A percentile compares a stretch with the other conserved stretches of the same genome.
phyloP scores from a whole-genome alignment of 2,797 vertebrate genomes.

The Diceros bicornis region DNA sequence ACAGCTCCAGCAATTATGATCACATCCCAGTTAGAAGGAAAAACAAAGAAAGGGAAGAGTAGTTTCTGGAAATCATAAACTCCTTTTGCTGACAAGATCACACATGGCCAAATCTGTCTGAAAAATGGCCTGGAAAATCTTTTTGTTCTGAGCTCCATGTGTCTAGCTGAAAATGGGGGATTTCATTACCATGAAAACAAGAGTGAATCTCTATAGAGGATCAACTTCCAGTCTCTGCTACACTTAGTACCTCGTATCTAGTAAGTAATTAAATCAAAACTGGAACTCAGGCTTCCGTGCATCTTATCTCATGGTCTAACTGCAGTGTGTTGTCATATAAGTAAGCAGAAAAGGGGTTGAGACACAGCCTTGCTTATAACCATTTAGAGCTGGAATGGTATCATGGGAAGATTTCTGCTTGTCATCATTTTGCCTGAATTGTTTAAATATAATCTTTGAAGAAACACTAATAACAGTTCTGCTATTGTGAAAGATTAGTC shows the following conservation, averaged over 20 bases:
- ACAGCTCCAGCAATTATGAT: neutral
- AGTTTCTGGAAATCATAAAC: neutral
- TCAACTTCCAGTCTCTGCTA: neutral
- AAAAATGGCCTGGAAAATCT: neutral
- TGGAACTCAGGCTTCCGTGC: neutral
- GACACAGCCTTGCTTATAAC: neutral
- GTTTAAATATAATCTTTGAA: slow-evolving; percentile 28
- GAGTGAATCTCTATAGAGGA: neutral
- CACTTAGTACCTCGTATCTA: neutral
- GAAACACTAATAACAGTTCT: neutral
- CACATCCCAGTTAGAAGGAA: neutral
- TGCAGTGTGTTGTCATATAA: neutral
- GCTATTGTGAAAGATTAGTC: neutral
- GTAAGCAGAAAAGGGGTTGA: neutral
- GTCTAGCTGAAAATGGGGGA: neutral
- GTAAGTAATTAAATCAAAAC: neutral
- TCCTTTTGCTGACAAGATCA: neutral
- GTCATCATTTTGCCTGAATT: slow-evolving; percentile 40
- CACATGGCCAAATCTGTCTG: neutral
- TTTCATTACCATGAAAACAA: neutral
- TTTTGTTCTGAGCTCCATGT: neutral
- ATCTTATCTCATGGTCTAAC: neutral
- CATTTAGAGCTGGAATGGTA: neutral
- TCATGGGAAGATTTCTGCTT: neutral
- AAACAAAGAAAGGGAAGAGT: neutral